These are phyloP conservation scores for Xanthia togata DNA, from an alignment of 2,888 invertebrate species.

Conservation along the genomic window DNA sequence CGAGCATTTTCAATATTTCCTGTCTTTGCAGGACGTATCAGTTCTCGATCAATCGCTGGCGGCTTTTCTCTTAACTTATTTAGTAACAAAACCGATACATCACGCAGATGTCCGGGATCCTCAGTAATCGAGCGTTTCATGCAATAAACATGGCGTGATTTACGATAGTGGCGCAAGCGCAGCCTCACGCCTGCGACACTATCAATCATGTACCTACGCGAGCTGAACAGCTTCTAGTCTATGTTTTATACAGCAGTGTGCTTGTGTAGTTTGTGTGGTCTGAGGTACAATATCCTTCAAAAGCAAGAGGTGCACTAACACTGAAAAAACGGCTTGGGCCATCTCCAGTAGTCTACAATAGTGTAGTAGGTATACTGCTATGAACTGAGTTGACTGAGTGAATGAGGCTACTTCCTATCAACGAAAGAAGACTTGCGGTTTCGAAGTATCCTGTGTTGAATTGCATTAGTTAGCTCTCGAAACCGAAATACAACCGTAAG, in stretches of 20 bases:
- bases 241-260: constrained; percentile 3
- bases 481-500: background rate
- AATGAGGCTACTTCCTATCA: background rate
- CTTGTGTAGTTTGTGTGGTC: constrained; percentile 14
- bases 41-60: background rate
- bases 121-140: constrained; percentile 45
- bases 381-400: background rate
- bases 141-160: constrained; percentile 66
- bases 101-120: constrained; percentile 39
- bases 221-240: constrained; percentile 25
- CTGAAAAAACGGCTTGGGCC: background rate
- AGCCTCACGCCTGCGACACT: constrained; percentile 42
- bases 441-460: no score
- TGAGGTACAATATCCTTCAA: background rate
- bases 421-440: background rate
- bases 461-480: no score
- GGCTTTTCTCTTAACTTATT: constrained; percentile 13
- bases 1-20: background rate
- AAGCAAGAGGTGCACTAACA: no score
- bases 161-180: constrained; percentile 61
- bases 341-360: background rate
- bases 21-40: background rate
- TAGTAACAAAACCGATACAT: constrained; percentile 17
- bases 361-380: no score
- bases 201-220: constrained; percentile 23